Evolutionary conservation across 2,797 vertebrate species (phyloP).

Genomic region (Erpetoichthys calabaricus): DNA sequence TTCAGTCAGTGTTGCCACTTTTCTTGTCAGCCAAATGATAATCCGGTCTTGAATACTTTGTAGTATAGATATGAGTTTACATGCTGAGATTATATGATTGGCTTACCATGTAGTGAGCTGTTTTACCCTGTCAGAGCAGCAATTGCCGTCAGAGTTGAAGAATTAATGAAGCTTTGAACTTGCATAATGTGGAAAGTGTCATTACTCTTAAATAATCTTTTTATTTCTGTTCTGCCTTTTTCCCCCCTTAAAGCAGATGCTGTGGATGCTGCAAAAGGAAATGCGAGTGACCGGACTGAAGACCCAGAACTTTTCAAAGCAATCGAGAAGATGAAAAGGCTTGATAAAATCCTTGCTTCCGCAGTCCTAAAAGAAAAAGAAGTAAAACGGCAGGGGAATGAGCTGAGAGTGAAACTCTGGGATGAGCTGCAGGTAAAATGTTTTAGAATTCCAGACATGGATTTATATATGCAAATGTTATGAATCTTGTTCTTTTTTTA

Average conservation of each 20-base stretch:
- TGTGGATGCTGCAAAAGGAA: conserved; percentile 16
- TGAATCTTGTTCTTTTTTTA: too few species aligned
- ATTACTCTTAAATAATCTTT: too few species aligned
- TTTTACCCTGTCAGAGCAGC: conserved; percentile 4
- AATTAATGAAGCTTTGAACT: too few species aligned
- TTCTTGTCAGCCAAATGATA: too few species aligned
- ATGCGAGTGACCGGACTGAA: conserved; percentile 29
- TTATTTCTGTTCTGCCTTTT: too few species aligned
- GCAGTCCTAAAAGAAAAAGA: conserved; percentile 47
- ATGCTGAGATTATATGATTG: not conserved
- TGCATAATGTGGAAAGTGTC: too few species aligned
- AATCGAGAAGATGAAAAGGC: conserved; percentile 57
- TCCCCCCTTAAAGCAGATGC: conserved; percentile 1
- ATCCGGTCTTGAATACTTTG: too few species aligned
- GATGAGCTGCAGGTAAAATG: conserved; percentile 60
- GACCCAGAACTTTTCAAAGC: conserved; percentile 51
- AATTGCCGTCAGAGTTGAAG: not conserved
- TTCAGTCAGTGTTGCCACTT: too few species aligned
- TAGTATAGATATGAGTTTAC: too few species aligned
- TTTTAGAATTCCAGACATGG: too few species aligned
- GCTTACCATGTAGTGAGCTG: not conserved
- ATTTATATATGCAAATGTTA: too few species aligned
- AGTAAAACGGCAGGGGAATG: conserved; percentile 54
- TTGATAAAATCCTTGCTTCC: conserved; percentile 61
- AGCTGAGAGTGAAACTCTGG: conserved; percentile 62